A percentile compares a stretch with the other conserved stretches of the same genome.
These are phyloP conservation scores for Pentalonia nigronervosa DNA, from an alignment of 1,140 invertebrate genomes.

Conservation along the genomic window DNA sequence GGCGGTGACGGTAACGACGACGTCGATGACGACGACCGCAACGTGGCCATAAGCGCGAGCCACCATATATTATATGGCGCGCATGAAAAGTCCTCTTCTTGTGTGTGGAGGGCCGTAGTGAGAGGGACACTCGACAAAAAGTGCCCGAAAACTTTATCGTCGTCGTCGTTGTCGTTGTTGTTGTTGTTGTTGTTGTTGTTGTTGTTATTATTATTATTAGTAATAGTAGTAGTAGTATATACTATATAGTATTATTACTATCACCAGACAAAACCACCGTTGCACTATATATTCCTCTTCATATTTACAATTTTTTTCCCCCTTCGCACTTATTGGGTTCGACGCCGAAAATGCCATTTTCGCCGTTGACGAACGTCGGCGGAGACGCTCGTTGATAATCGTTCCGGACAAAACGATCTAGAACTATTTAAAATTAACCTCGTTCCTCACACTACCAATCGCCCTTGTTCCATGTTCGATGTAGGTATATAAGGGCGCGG, in stretches of 20 bases:
- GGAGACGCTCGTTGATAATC: neutral
- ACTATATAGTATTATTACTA: neutral
- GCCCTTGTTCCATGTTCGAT: neutral
- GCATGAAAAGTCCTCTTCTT: slow-evolving; percentile 6
- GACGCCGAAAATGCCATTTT: neutral
- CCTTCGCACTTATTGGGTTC: neutral
- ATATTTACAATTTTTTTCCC: neutral
- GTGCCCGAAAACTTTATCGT: neutral
- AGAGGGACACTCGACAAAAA: neutral
- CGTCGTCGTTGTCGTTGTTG: slow-evolving; percentile 13
- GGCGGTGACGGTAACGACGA: neutral
- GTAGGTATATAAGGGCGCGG: neutral
- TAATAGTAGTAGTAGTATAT: neutral
- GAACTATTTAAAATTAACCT: neutral
- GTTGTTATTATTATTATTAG: too few species aligned
- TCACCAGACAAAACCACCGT: slow-evolving; percentile 4
- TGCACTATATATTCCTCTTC: neutral
- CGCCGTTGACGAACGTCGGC: neutral
- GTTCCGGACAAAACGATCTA: neutral
- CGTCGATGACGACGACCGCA: neutral
- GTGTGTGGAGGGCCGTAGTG: neutral
- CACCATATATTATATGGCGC: neutral
- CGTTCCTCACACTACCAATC: neutral
- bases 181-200: too few species aligned
- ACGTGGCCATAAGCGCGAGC: neutral